Percentiles rank a stretch among this genome's conserved stretches.
Evolutionary conservation across 2,797 vertebrate genomes (phyloP).

Genomic region (Pseudocheirus occidentalis): DNA sequence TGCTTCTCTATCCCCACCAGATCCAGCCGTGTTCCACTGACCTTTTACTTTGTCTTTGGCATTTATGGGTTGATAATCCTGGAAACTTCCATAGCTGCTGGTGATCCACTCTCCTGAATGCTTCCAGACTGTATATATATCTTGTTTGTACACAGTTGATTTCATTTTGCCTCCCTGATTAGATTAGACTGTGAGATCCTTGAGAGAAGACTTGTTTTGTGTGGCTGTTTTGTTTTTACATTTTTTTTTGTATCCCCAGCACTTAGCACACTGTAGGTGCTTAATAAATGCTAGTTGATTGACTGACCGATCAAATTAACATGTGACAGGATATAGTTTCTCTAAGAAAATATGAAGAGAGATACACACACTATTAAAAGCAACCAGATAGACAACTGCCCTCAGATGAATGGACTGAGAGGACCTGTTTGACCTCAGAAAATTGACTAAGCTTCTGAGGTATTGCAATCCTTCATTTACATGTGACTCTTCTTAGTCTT

Average conservation of each 20-base stretch:
- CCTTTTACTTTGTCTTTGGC: too few relatives aligned
- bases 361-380: background rate
- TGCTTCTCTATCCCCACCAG: too few relatives aligned
- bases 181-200: background rate
- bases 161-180: background rate
- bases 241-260: background rate
- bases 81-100: too few relatives aligned
- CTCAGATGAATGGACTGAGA: background rate
- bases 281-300: background rate
- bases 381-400: background rate
- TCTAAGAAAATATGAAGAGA: background rate
- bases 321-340: background rate
- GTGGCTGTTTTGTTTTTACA: background rate
- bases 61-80: too few relatives aligned
- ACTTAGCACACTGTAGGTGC: background rate
- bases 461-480: background rate
- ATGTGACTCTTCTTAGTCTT: background rate
- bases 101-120: too few relatives aligned
- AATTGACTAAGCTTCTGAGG: background rate
- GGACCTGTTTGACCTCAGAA: background rate
- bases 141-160: background rate
- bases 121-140: background rate
- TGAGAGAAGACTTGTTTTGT: background rate
- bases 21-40: too few relatives aligned
- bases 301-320: background rate